Evolutionary conservation across 2,113 vertebrate genomes (phyloP), one percentile per base, ranked within the genome.

Genomic region (Melanotaenia duboulayi): DNA sequence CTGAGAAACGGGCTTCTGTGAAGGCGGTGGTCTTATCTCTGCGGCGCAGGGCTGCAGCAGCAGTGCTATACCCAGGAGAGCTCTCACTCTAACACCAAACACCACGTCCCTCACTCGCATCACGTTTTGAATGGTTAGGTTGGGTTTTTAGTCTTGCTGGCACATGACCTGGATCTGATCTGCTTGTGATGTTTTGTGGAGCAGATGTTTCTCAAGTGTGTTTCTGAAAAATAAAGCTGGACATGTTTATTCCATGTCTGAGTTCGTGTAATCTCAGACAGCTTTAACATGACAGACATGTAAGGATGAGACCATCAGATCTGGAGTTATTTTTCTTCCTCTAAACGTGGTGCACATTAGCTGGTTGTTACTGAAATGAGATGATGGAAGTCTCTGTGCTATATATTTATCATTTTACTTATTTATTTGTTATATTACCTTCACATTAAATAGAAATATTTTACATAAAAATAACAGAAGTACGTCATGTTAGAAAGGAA

Each of bases 11-110:
- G 56, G 37, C 71, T 82, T 56, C 64, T 82, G 74, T 78, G 80
- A 81, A 91, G 74, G 68, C 86, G 70, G 79, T 54, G 73, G 77
- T 74, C 91, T 93, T 92, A 93, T 93, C 93, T 93, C 78, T 88
- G 48, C 65, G 48, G 65, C 23, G 49, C 91, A 93, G 90, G 54
- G 76, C 82, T 82, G 78, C 84, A 86, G 81, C 35, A 52, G 62
- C 76, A 71, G 44, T 32, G 44, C 54, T 77, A 79, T 69, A 69
- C 76, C 78, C 74, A 66, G 72, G 71, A 87, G 74, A 69, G 71
- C 74, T 1, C 83, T 22, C 73, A 32, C 55, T 55, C 74, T 28
- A n/a, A n/a, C n/a, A n/a, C n/a, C n/a, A n/a, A n/a, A n/a, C n/a
- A n/a, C n/a, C n/a, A n/a, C n/a, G n/a, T n/a, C n/a, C 17, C 24